Evolutionary conservation across 2,888 invertebrate species (phyloP).

Genomic region (Apamea sordens): DNA sequence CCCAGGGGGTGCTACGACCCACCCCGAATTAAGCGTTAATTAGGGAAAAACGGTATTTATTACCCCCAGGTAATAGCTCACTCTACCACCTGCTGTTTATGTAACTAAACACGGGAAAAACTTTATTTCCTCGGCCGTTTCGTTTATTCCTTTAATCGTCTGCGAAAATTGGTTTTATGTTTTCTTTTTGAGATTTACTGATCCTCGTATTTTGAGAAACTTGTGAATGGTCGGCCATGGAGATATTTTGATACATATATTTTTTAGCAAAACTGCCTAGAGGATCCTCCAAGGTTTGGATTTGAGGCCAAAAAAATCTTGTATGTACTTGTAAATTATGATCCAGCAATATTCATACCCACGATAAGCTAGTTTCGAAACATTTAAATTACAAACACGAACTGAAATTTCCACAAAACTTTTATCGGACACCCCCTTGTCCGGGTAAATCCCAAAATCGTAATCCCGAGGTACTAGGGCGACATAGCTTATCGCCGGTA

Average conservation of each 20-base stretch:
- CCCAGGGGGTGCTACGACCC: slow-evolving; percentile 63
- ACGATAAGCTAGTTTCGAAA: slow-evolving; percentile 69
- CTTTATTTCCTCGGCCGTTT: slow-evolving; percentile 58
- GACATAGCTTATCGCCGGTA: slow-evolving; percentile 87
- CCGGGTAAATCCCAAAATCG: slow-evolving; percentile 81
- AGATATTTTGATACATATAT: not conserved
- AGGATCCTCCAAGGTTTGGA: not conserved
- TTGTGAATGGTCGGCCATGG: not conserved
- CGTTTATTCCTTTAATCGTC: slow-evolving; percentile 54
- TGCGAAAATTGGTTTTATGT: slow-evolving; percentile 55
- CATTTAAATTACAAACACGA: slow-evolving; percentile 83
- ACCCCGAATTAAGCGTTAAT: slow-evolving; percentile 86
- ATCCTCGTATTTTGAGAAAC: not conserved
- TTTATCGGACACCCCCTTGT: slow-evolving; percentile 80
- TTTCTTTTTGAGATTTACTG: slow-evolving; percentile 32
- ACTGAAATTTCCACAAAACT: slow-evolving; percentile 79
- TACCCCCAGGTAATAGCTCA: slow-evolving; percentile 80
- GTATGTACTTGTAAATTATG: slow-evolving; percentile 9
- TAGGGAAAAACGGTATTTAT: slow-evolving; percentile 90
- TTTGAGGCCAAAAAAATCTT: not conserved
- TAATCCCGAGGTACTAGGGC: slow-evolving; percentile 87
- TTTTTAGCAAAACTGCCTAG: not conserved
- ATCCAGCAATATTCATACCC: slow-evolving; percentile 32
- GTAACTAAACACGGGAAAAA: slow-evolving; percentile 68
- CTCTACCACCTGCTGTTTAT: slow-evolving; percentile 79